A percentile compares a stretch with the other conserved stretches of the same genome.
Evolutionary conservation across 2,797 vertebrate species (phyloP).

Genomic region (Channallabes apus): DNA sequence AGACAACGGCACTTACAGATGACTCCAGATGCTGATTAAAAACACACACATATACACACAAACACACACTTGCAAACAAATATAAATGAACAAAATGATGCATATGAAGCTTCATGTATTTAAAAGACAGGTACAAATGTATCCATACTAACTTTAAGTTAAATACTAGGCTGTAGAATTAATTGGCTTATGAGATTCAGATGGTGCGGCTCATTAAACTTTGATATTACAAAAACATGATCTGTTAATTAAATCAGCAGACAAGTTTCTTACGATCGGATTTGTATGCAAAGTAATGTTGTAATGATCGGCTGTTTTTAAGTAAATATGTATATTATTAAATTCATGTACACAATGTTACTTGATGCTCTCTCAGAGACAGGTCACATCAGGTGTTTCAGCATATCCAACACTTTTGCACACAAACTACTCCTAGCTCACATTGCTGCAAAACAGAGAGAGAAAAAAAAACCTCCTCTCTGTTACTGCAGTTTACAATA

Average conservation of each 20-base stretch:
- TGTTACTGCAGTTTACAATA: slow-evolving; percentile 26
- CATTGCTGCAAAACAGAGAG: background rate
- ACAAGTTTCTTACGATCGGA: background rate
- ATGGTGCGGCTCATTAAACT: slow-evolving; percentile 18
- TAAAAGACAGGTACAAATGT: slow-evolving; percentile 26
- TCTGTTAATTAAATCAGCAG: slow-evolving; percentile 29
- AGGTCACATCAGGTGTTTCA: background rate
- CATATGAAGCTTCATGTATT: slow-evolving; percentile 14
- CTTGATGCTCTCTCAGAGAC: background rate
- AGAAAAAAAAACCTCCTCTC: background rate
- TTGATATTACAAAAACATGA: slow-evolving; percentile 11
- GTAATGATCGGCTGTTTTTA: background rate
- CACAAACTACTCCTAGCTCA: background rate
- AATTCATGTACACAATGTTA: background rate
- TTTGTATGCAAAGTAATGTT: background rate
- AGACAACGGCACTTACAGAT: slow-evolving; percentile 66
- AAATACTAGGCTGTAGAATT: slow-evolving; percentile 21
- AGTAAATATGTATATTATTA: background rate
- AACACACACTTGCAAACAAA: background rate
- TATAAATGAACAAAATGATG: slow-evolving; percentile 23
- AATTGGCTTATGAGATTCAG: slow-evolving; percentile 12
- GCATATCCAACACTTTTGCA: background rate
- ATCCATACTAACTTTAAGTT: background rate
- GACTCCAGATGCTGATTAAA: slow-evolving; percentile 61
- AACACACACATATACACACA: slow-evolving; percentile 32